A percentile compares a stretch with the other conserved stretches of the same genome.
These are phyloP conservation scores for Chunga burmeisteri DNA, from an alignment of 2,113 vertebrate genomes.

Conservation along the genomic window DNA sequence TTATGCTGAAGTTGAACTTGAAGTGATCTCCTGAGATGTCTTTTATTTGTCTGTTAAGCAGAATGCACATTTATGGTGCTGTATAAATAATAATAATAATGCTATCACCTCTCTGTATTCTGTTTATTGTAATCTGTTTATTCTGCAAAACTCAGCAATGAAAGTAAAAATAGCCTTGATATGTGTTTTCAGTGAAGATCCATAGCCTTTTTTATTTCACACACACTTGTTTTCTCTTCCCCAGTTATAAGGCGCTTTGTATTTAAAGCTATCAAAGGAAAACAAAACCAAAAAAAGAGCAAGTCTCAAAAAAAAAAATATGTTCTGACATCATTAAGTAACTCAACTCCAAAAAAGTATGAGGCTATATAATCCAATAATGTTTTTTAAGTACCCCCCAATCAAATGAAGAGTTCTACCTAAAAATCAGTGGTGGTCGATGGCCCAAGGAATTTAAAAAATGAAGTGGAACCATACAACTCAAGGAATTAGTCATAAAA, in stretches of 20 bases:
- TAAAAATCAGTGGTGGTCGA: not conserved
- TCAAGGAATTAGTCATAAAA: not conserved
- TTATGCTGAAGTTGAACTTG: slow-evolving; percentile 23
- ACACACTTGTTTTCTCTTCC: not conserved
- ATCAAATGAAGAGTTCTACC: not conserved
- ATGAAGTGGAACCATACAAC: not conserved
- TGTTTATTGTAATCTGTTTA: slow-evolving; percentile 59
- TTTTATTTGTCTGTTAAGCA: slow-evolving; percentile 66
- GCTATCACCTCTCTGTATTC: slow-evolving; percentile 28
- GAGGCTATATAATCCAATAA: not conserved
- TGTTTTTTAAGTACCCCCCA: not conserved
- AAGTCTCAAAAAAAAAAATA: not conserved
- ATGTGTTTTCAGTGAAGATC: not conserved
- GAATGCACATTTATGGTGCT: slow-evolving; percentile 39
- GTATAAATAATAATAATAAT: slow-evolving; percentile 63
- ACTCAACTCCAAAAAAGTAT: not conserved
- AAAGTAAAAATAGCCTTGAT: slow-evolving; percentile 36
- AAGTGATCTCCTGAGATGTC: slow-evolving; percentile 47
- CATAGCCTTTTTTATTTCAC: slow-evolving; percentile 25
- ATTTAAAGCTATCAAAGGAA: slow-evolving; percentile 19
- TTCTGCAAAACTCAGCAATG: slow-evolving; percentile 52
- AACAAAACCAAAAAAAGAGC: not conserved
- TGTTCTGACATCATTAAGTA: not conserved
- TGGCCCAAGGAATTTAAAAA: not conserved
- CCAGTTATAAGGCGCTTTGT: not conserved